A percentile compares a stretch with the other conserved stretches of the same genome.
Conservation (phyloP, 2,113 vertebrate species). For the Myanophis thanlyinensis region DNA sequence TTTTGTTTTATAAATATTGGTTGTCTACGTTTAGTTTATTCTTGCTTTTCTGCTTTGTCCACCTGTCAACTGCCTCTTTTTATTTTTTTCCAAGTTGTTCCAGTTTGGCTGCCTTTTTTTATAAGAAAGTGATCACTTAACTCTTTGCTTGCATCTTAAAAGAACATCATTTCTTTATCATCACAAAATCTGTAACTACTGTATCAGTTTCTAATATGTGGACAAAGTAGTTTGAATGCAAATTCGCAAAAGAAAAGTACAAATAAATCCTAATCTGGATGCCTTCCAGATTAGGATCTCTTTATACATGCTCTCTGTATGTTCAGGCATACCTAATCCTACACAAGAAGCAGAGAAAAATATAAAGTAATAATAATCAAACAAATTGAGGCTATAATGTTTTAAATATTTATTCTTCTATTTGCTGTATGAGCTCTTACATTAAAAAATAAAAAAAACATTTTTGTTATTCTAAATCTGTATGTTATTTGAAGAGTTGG, state of each 20-base stretch:
- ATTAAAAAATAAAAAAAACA: not conserved
- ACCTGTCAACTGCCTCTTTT: not conserved
- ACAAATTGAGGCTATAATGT: not conserved
- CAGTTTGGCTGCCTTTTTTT: not conserved
- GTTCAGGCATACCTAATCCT: not conserved
- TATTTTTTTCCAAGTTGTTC: not conserved
- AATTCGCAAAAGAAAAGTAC: not conserved
- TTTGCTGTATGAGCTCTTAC: constrained; percentile 14
- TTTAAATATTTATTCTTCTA: constrained; percentile 21
- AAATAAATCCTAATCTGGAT: not conserved
- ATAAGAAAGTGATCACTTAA: not conserved
- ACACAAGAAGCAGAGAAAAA: not conserved
- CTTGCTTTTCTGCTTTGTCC: not conserved
- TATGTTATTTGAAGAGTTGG: constrained; percentile 16
- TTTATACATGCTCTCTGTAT: not conserved
- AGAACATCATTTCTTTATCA: not conserved
- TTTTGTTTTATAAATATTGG: not conserved
- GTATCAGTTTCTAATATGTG: not conserved
- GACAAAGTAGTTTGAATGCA: not conserved
- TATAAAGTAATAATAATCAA: not conserved
- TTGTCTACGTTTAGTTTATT: not conserved
- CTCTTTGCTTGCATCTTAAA: not conserved
- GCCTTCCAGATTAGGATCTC: not conserved
- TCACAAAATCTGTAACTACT: not conserved
- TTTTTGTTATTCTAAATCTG: constrained; percentile 1